A percentile compares a stretch with the other conserved stretches of the same genome.
phyloP scores from a whole-genome alignment of 2,888 invertebrate species.

The Lasius fuliginosus region DNA sequence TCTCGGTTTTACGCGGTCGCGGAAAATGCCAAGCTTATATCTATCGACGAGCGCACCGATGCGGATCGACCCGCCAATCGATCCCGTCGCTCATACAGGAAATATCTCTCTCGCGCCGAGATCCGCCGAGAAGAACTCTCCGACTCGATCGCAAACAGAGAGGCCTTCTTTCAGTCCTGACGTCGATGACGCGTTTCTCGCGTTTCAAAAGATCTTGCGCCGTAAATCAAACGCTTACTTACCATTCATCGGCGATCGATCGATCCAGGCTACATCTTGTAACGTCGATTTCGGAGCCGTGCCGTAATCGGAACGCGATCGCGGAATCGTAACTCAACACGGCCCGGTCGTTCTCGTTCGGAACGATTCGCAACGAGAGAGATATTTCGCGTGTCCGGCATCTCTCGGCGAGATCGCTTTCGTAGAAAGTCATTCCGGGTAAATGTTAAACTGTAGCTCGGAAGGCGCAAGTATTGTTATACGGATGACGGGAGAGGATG shows the following conservation, averaged over 20 bases:
- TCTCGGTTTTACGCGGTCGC: slow-evolving; percentile 44
- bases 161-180: background rate
- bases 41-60: slow-evolving; percentile 47
- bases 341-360: background rate
- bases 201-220: background rate
- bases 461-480: slow-evolving; percentile 4
- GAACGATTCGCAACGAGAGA: background rate
- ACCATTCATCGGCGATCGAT: slow-evolving; percentile 4
- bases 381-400: background rate
- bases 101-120: slow-evolving; percentile 54
- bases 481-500: background rate
- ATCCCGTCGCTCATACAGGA: slow-evolving; percentile 38
- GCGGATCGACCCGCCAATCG: slow-evolving; percentile 63
- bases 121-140: background rate
- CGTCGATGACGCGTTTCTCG: background rate
- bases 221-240: background rate
- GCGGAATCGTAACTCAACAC: background rate
- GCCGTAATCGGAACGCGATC: too few relatives aligned
- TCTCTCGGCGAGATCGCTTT: background rate
- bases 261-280: background rate
- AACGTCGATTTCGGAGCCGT: background rate
- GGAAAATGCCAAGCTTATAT: slow-evolving; percentile 28
- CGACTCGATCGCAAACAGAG: slow-evolving; percentile 2
- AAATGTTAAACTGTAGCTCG: background rate
- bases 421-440: background rate